phyloP scores from a whole-genome alignment of 2,113 vertebrate genomes.

The Pseudorectes ferrugineus region DNA sequence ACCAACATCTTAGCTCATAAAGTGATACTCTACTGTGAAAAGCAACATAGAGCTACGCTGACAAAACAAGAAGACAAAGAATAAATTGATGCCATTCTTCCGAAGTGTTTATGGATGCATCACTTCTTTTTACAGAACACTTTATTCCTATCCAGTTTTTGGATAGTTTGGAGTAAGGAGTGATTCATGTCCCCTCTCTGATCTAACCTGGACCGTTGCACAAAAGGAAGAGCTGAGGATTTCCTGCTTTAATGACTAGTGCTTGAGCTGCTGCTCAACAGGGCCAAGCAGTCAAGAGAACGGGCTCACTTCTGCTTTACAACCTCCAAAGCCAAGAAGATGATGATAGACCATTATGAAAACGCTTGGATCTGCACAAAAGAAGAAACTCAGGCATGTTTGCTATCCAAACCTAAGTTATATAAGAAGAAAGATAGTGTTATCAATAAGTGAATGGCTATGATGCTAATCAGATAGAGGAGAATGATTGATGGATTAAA shows the following conservation, averaged over 20 bases:
- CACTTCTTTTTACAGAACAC: background rate
- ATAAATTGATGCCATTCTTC: background rate
- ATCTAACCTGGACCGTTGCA: background rate
- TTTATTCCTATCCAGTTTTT: background rate
- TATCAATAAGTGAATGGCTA: background rate
- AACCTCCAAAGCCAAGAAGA: background rate
- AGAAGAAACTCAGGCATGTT: background rate
- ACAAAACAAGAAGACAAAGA: background rate
- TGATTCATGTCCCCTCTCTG: background rate
- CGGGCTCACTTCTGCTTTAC: background rate
- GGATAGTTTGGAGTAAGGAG: background rate
- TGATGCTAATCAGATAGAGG: background rate
- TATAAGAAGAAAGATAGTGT: background rate
- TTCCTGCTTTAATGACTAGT: background rate
- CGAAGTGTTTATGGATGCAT: background rate
- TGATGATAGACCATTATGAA: background rate
- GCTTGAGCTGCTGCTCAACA: background rate
- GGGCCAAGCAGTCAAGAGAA: rapidly evolving
- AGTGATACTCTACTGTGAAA: background rate
- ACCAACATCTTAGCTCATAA: background rate
- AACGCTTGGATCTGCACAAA: background rate
- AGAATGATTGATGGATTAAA: background rate
- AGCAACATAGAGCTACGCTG: background rate
- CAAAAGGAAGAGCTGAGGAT: background rate
- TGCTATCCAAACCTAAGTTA: background rate